These are phyloP conservation scores for Cordilura impudica DNA, from an alignment of 2,888 invertebrate genomes.

Conservation along the genomic window DNA sequence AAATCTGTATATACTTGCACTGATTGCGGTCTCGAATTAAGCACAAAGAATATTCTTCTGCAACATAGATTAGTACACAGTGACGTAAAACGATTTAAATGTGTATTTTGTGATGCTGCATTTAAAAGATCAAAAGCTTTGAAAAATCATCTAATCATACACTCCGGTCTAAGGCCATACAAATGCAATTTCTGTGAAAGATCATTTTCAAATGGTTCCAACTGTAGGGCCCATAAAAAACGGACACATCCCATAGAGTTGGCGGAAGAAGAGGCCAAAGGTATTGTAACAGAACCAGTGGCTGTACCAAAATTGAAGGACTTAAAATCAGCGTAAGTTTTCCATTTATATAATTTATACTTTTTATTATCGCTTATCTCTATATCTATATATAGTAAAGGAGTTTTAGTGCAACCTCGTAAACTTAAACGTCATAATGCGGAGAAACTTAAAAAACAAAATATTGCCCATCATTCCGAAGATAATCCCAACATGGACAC, in stretches of 20 bases:
- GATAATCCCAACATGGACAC: conserved; percentile 6
- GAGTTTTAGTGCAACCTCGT: conserved; percentile 56
- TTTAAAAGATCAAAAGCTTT: conserved; percentile 77
- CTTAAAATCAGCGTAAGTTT: conserved; percentile 73
- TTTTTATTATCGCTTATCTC: background rate
- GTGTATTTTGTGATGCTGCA: conserved; percentile 74
- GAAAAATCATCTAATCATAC: conserved; percentile 77
- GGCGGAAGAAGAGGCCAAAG: conserved; percentile 75
- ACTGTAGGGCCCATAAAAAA: conserved; percentile 77
- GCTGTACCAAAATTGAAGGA: conserved; percentile 75
- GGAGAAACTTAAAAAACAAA: conserved; percentile 43
- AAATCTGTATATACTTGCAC: conserved; percentile 77
- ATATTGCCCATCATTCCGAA: background rate
- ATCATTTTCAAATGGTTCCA: conserved; percentile 77
- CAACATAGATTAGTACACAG: conserved; percentile 78
- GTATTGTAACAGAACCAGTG: conserved; percentile 69
- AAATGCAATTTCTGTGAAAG: conserved; percentile 76
- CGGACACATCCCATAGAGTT: conserved; percentile 76
- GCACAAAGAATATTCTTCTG: conserved; percentile 78
- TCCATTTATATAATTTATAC: background rate
- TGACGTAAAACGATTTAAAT: conserved; percentile 75
- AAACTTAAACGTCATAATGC: conserved; percentile 48
- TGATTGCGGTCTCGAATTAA: conserved; percentile 76
- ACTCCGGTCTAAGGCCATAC: conserved; percentile 76
- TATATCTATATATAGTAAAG: conserved; percentile 43